These are phyloP conservation scores for Pseudopleuronectes americanus DNA, from an alignment of 2,797 vertebrate genomes.

Conservation along the genomic window DNA sequence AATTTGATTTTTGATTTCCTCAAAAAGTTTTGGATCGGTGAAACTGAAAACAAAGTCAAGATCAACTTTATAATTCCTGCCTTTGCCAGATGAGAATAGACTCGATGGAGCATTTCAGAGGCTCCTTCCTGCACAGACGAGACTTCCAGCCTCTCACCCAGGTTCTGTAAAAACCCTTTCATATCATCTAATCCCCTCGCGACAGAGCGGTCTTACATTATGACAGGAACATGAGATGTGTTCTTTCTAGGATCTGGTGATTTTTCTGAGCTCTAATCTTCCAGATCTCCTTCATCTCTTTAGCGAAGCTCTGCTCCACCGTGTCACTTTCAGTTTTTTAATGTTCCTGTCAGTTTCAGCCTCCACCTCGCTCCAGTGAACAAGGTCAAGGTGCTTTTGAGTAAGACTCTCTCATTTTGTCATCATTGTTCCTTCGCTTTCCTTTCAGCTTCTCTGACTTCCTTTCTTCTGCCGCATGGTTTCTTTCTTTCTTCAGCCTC, in stretches of 20 bases:
- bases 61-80: slow-evolving; percentile 22
- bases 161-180: slow-evolving; percentile 6
- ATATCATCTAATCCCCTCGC: neutral
- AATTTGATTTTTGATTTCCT: too few relatives aligned
- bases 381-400: neutral
- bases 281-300: slow-evolving; percentile 5
- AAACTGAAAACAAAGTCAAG: slow-evolving; percentile 14
- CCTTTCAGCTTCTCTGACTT: neutral
- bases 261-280: neutral
- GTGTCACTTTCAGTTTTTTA: neutral
- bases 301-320: neutral
- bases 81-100: slow-evolving; percentile 12
- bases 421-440: neutral
- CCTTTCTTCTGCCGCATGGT: neutral
- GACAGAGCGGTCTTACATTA: neutral
- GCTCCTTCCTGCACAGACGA: neutral
- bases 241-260: neutral
- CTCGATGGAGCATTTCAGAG: slow-evolving; percentile 3
- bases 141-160: neutral
- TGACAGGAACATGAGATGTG: neutral
- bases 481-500: neutral
- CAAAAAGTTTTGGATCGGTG: too few relatives aligned
- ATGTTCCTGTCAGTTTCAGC: neutral
- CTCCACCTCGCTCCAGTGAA: neutral
- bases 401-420: neutral